Conservation (phyloP, 2,888 invertebrate genomes). For the Eledona agricola region DNA sequence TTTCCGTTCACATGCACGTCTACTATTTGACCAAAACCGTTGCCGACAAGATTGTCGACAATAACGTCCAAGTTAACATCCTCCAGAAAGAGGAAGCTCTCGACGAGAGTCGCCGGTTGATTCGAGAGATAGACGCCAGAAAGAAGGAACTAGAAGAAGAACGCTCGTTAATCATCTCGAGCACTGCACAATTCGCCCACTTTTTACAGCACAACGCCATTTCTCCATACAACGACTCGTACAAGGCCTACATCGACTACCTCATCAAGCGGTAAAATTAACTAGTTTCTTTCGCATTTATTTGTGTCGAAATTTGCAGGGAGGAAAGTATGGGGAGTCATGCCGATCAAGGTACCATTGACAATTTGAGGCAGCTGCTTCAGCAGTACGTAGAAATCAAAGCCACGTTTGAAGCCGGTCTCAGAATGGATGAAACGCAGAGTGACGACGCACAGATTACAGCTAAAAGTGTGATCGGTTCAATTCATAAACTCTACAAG, state of each 20-base stretch:
- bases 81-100: slow-evolving; percentile 44
- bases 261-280: slow-evolving; percentile 54
- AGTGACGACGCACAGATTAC: slow-evolving; percentile 24
- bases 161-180: slow-evolving; percentile 46
- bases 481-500: slow-evolving; percentile 46
- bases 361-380: slow-evolving; percentile 45
- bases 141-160: slow-evolving; percentile 49
- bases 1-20: slow-evolving; percentile 56
- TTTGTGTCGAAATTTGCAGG: slow-evolving; percentile 39
- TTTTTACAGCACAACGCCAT: slow-evolving; percentile 56
- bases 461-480: slow-evolving; percentile 44
- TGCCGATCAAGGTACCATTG: slow-evolving; percentile 42
- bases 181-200: slow-evolving; percentile 55
- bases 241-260: slow-evolving; percentile 53
- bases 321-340: slow-evolving; percentile 45
- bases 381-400: slow-evolving; percentile 49
- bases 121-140: slow-evolving; percentile 43
- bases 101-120: slow-evolving; percentile 41
- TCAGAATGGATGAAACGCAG: slow-evolving; percentile 33
- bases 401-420: slow-evolving; percentile 43
- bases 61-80: slow-evolving; percentile 46
- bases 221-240: slow-evolving; percentile 54
- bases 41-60: slow-evolving; percentile 47
- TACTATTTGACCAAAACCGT: slow-evolving; percentile 54
- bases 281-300: too few relatives aligned